phyloP scores from a whole-genome alignment of 1,140 invertebrate species.

The Trichonephila inaurata region DNA sequence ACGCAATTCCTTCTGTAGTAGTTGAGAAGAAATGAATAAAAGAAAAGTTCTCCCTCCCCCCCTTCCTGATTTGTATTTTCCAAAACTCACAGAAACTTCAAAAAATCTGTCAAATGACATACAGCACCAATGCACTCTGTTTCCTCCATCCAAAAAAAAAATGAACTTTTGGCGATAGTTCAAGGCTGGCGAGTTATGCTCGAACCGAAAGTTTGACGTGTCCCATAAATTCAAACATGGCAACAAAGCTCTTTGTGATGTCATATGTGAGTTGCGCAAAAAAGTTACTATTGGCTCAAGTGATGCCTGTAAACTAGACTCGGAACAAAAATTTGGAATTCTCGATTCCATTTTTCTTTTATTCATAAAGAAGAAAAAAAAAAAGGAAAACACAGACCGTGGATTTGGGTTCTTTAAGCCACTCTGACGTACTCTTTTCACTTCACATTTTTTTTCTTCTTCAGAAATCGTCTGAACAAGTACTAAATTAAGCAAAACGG shows the following conservation, averaged over 20 bases:
- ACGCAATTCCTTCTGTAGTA: not conserved
- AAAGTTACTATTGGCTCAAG: not conserved
- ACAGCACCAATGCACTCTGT: not conserved
- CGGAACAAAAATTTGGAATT: constrained; percentile 6
- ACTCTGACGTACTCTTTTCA: not conserved
- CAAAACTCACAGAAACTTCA: not conserved
- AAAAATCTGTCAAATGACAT: not conserved
- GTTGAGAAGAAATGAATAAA: not conserved
- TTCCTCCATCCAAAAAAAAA: not conserved
- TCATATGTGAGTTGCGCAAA: constrained; percentile 8
- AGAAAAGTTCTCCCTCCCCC: not conserved
- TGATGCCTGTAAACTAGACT: not conserved
- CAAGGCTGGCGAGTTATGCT: not conserved
- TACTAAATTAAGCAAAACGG: constrained; percentile 7
- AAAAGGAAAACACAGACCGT: not conserved
- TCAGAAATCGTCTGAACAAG: constrained; percentile 1
- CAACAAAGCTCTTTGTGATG: constrained; percentile 30
- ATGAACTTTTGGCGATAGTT: constrained; percentile 10
- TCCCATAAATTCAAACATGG: not conserved
- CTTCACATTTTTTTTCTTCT: not conserved
- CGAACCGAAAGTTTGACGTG: not conserved
- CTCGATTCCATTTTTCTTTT: not conserved
- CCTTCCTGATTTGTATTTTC: not conserved
- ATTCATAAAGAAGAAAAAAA: not conserved
- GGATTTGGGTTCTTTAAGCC: not conserved